Evolutionary conservation across 2,797 vertebrate species (phyloP).

Genomic region (Neomorphus geoffroyi): DNA sequence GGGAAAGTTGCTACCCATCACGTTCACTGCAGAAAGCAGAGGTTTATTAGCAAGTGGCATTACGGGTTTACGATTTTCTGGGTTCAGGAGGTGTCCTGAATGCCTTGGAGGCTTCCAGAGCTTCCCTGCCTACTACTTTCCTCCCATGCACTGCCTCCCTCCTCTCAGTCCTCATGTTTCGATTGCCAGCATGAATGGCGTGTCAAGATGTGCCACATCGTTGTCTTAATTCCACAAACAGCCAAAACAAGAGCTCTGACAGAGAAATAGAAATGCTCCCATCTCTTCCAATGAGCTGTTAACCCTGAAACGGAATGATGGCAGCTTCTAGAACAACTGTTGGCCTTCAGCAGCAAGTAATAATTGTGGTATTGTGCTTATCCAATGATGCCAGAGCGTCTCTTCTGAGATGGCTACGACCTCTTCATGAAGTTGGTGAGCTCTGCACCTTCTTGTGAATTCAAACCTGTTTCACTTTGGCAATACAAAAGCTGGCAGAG

Average conservation of each 20-base stretch:
- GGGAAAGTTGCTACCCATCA: fast-evolving
- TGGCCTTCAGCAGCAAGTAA: background rate
- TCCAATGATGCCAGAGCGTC: background rate
- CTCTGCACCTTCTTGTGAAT: background rate
- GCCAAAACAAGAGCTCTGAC: background rate
- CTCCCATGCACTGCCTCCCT: background rate
- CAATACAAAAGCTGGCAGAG: background rate
- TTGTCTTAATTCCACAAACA: background rate
- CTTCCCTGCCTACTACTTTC: background rate
- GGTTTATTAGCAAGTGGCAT: background rate
- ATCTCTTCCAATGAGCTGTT: background rate
- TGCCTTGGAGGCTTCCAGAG: background rate
- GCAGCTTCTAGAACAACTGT: background rate
- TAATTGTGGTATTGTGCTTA: background rate
- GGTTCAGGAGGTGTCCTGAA: background rate
- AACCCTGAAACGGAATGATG: background rate
- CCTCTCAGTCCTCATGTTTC: background rate
- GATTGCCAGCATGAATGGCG: no score
- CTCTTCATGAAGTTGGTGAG: background rate
- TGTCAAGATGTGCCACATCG: no score
- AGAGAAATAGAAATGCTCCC: background rate
- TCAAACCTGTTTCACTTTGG: background rate
- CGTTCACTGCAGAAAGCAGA: fast-evolving
- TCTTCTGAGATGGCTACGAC: background rate
- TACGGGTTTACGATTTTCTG: fast-evolving